These are phyloP conservation scores for Brachypteracias leptosomus DNA, from an alignment of 2,113 vertebrate species.

Conservation along the genomic window DNA sequence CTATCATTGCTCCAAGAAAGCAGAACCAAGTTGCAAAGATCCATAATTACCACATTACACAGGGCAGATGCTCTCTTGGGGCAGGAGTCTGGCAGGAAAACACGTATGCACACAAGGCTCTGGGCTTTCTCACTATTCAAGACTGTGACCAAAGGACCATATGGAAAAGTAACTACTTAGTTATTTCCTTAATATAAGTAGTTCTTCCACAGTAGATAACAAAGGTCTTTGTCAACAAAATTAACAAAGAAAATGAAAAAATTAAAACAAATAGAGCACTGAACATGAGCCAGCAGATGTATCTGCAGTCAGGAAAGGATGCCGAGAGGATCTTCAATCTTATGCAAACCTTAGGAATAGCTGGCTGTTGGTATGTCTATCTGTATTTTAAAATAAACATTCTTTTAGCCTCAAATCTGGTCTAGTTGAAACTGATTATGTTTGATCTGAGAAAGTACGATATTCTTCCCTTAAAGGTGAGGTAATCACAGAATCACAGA, in stretches of 20 bases:
- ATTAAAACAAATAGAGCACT: background rate
- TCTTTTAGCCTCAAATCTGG: background rate
- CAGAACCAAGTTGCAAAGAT: slow-evolving; percentile 8
- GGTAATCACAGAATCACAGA: too few relatives aligned
- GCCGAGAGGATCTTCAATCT: background rate
- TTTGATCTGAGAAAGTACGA: background rate
- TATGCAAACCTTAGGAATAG: background rate
- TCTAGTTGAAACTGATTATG: background rate
- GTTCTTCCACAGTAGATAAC: background rate
- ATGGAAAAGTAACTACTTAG: background rate
- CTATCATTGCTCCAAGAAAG: background rate
- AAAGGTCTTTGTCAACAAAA: background rate
- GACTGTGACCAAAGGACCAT: background rate
- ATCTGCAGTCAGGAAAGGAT: background rate
- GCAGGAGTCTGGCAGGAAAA: background rate
- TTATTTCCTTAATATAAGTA: background rate
- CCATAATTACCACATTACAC: background rate
- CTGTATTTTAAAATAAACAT: background rate
- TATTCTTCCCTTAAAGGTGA: background rate
- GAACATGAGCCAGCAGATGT: background rate
- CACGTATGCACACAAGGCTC: fast-evolving
- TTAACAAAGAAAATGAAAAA: background rate
- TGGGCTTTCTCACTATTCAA: background rate
- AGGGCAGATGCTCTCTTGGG: slow-evolving; percentile 17
- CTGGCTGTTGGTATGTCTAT: background rate